phyloP scores from a whole-genome alignment of 2,113 vertebrate genomes.

The Electrona antarctica region DNA sequence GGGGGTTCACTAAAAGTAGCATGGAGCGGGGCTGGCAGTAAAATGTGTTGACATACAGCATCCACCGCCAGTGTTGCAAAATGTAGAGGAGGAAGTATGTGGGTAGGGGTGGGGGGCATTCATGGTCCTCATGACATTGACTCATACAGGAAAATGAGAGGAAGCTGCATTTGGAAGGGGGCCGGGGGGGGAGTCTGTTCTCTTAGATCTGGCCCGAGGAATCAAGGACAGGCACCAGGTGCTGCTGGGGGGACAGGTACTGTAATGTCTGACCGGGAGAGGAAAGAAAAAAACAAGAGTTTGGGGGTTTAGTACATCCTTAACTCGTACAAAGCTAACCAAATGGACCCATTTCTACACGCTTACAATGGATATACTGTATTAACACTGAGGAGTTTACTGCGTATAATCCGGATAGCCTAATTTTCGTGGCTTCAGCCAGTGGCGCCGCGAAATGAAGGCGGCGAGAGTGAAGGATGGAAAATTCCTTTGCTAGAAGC shows the following conservation, averaged over 20 bases:
- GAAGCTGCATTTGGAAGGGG: slow-evolving; percentile 48
- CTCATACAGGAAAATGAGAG: slow-evolving; percentile 72
- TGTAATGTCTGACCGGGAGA: slow-evolving; percentile 16
- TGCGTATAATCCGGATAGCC: not conserved
- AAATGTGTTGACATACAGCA: slow-evolving; percentile 28
- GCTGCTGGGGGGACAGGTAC: slow-evolving; percentile 36
- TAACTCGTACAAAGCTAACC: too few relatives aligned
- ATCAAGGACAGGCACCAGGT: too few relatives aligned
- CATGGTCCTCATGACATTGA: slow-evolving; percentile 54
- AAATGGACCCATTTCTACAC: too few relatives aligned
- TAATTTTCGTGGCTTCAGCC: not conserved
- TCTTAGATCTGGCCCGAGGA: too few relatives aligned
- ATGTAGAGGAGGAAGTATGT: slow-evolving; percentile 41
- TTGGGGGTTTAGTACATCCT: not conserved
- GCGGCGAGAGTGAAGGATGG: not conserved
- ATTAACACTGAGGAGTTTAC: too few relatives aligned
- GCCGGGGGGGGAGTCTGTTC: slow-evolving; percentile 37
- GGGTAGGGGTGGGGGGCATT: slow-evolving; percentile 13
- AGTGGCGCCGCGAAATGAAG: not conserved
- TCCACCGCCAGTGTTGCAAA: slow-evolving; percentile 29
- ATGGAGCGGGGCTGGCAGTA: not conserved
- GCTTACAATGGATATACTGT: too few relatives aligned
- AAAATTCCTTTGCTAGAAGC: not conserved
- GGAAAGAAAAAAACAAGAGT: slow-evolving; percentile 4
- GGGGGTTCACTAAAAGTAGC: not conserved